Evolutionary conservation across 2,888 invertebrate genomes (phyloP), one percentile per base, ranked within the genome.

Genomic region (Zaprionus bogoriensis): DNA sequence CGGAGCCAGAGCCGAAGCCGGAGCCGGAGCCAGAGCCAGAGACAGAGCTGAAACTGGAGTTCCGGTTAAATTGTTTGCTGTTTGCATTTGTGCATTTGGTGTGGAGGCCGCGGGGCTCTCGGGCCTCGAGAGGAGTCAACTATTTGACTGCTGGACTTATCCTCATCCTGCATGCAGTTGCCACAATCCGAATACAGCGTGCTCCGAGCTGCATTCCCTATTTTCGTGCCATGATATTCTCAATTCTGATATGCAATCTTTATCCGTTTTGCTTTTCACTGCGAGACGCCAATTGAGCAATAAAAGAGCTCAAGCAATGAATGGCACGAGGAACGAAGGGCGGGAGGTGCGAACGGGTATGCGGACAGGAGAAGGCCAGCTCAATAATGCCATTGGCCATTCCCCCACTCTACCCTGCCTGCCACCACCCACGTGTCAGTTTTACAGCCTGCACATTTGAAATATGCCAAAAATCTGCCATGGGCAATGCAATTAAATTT

Each of bases 401-500:
- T 19, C 32, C 23, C 7, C 48, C 28, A 12, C 48, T 38, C 2
- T 12, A 2, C 30, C 10, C 3, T 27, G 9, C 10, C 10, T 27
- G 4, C 27, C 4, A 1, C n/a, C n/a, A n/a, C n/a, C n/a, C 61
- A 51, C 65, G 45, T 65, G 52, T 75, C 62, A 63, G 65, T 55
- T 72, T 72, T 57, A 20, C 44, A 48, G 44, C 20, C 22, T 42
- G 38, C 42, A 28, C 32, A 53, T 54, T 66, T 47, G 19, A 54
- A 53, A 53, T 45, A 46, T 60, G 44, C 53, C 52, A 67, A 59
- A 69, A 65, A 70, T 54, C 51, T 67, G 58, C 57, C 59, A 46
- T 28, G 1, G 42, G 39, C 65, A 74, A 60, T 69, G 70, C 66
- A 77, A 75, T 75, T 77, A 63, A 59, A 69, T 55, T 77, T 54